These are phyloP conservation scores for Micropoecilia bifurca DNA, from an alignment of 2,797 vertebrate species.

Conservation along the genomic window DNA sequence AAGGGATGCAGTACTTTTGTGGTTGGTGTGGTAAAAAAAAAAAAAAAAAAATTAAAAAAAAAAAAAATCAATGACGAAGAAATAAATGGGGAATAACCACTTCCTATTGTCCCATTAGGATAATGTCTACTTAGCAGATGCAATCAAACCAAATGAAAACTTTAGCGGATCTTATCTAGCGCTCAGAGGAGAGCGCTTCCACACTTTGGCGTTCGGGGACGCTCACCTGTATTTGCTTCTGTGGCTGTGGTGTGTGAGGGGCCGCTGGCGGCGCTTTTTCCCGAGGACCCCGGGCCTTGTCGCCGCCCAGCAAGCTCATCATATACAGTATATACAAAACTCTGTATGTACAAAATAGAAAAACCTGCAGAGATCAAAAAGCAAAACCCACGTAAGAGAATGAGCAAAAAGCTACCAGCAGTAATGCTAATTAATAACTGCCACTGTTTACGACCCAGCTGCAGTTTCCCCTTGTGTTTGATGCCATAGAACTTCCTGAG, in stretches of 20 bases:
- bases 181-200: background rate
- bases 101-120: background rate
- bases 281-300: conserved; percentile 92
- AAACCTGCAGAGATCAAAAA: conserved; percentile 86
- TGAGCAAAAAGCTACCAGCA: conserved; percentile 14
- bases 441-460: background rate
- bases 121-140: background rate
- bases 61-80: background rate
- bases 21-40: no score
- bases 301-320: conserved; percentile 96
- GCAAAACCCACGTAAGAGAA: background rate
- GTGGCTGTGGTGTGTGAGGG: conserved; percentile 87
- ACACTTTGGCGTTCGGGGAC: background rate
- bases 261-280: conserved; percentile 90
- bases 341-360: conserved; percentile 99
- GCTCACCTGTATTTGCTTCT: conserved; percentile 97
- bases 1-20: background rate
- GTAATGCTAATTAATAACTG: background rate
- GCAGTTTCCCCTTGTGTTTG: conserved; percentile 4
- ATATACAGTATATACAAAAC: conserved; percentile 99
- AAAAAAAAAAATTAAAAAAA: no score
- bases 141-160: conserved; percentile 9
- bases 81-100: background rate
- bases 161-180: background rate
- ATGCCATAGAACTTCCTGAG: background rate